Base-by-base conservation (phyloP, 2,888 invertebrate genomes). In the Zhuqinia jingwanae region DNA sequence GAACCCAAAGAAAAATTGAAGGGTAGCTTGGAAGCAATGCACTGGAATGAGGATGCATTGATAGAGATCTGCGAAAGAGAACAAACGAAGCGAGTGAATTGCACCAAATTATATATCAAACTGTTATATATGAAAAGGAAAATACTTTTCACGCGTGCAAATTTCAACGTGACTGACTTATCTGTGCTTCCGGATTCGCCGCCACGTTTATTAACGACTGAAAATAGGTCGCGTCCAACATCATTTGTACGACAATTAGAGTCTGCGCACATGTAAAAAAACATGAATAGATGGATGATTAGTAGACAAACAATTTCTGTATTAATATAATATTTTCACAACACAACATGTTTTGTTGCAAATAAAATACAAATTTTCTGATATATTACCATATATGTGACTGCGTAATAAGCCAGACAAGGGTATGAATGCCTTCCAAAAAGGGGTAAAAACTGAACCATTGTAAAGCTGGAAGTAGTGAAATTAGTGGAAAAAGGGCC, bases 1-100 rank as follows among this genome's bases (percentile, higher is more conserved):
- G 58, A 86, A 86, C 3, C 86, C 86, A 81, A 70, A 81, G 53
- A 86, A 86, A 58, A 86, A 86, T 20, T 86, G 86, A 27, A 86
- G 58, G 11, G 86, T 86, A 3, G 81, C 68, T 63, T 86, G 86
- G 45, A 86, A 77, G 86, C 86, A 86, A 47, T 87, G 87, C 2
- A 82, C 63, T 13, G 87, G 82, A 20, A 87, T 73, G 17, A 87
- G 53, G 45, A 87, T 83, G 30, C 82, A 78, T 63, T 87, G 82
- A 78, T 87, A 87, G 8, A 87, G 70, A 17, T 78, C 87, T 87
- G 42, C 17, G 27, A 58, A 45, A 50, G 42, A 76, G 56, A 6
- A n/a, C 15, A 78, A 77, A 65, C 6, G 63, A 42, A n/a, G 65
- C 20, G 15, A n/a, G 22, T 58, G 22, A 58, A 20, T 5, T 27